Conservation (phyloP, 2,113 vertebrate species). For the Barbus barbus region DNA sequence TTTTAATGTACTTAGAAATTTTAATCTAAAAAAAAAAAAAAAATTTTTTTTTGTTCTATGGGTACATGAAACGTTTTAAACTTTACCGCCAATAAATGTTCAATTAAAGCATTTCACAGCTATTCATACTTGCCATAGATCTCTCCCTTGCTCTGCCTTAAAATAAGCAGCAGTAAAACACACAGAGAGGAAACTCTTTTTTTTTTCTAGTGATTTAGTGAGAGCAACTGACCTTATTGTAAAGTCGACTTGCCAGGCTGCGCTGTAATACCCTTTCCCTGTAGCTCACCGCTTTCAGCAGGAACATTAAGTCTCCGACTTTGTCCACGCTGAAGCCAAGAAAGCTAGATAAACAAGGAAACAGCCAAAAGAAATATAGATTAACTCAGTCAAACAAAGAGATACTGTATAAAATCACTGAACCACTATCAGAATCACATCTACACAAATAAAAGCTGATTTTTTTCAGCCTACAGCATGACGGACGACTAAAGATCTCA, state of each 20-base stretch:
- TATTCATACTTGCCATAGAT: neutral
- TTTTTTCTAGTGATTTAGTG: neutral
- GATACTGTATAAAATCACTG: neutral
- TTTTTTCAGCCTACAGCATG: neutral
- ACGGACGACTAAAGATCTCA: neutral
- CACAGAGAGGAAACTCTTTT: conserved; percentile 15
- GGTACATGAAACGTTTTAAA: too few species aligned
- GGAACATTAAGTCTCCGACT: conserved; percentile 62
- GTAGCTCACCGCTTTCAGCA: conserved; percentile 69
- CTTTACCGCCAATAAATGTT: neutral
- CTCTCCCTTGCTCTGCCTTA: neutral
- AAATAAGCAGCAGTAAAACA: conserved; percentile 42
- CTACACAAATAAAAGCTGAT: neutral
- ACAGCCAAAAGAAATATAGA: conserved; percentile 28
- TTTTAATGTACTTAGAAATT: too few species aligned
- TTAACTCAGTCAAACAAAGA: conserved; percentile 34
- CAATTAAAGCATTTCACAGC: neutral
- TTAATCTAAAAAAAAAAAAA: too few species aligned
- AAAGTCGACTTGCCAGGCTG: conserved; percentile 65
- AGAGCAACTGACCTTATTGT: conserved; percentile 67
- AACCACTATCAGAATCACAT: neutral
- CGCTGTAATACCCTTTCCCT: conserved; percentile 68
- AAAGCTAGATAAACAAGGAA: conserved; percentile 57
- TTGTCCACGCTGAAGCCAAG: conserved; percentile 61
- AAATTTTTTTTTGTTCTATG: too few species aligned